Evolutionary conservation across 2,888 invertebrate genomes (phyloP).

Genomic region (Folsomia candida): DNA sequence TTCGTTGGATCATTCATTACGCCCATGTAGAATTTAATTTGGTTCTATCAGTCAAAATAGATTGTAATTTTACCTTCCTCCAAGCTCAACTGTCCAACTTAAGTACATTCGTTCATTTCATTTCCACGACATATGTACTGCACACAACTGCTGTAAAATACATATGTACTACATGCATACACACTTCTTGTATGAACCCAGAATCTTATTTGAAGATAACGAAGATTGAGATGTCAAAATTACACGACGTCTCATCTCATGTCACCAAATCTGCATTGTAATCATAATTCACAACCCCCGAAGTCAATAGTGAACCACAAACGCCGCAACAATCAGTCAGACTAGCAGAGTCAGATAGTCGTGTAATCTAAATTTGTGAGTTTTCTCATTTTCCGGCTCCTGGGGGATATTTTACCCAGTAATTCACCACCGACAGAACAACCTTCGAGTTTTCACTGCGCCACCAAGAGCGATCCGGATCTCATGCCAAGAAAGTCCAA

Average conservation of each 20-base stretch:
- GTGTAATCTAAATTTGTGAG: background rate
- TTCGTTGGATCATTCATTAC: too few relatives aligned
- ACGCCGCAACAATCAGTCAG: background rate
- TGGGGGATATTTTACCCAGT: slow-evolving; percentile 1
- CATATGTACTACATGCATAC: too few relatives aligned
- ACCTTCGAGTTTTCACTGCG: background rate
- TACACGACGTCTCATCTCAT: background rate
- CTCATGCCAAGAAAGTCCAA: slow-evolving; percentile 1
- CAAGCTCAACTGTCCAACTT: too few relatives aligned
- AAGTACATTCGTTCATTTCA: too few relatives aligned
- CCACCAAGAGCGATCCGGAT: background rate
- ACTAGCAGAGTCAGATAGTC: background rate
- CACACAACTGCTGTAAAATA: too few relatives aligned
- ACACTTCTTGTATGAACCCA: too few relatives aligned
- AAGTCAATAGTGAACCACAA: background rate
- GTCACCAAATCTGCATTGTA: slow-evolving; percentile 6
- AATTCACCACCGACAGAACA: slow-evolving; percentile 2
- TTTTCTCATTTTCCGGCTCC: slow-evolving; percentile 1
- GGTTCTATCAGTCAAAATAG: too few relatives aligned
- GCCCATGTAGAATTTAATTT: too few relatives aligned
- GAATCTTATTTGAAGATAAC: too few relatives aligned
- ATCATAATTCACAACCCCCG: slow-evolving; percentile 11
- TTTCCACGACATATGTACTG: too few relatives aligned
- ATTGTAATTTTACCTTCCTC: too few relatives aligned
- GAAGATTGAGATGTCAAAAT: background rate